Evolutionary conservation across 1,140 invertebrate genomes (phyloP), one percentile per base, ranked within the genome.

Genomic region (Glomeris maerens): DNA sequence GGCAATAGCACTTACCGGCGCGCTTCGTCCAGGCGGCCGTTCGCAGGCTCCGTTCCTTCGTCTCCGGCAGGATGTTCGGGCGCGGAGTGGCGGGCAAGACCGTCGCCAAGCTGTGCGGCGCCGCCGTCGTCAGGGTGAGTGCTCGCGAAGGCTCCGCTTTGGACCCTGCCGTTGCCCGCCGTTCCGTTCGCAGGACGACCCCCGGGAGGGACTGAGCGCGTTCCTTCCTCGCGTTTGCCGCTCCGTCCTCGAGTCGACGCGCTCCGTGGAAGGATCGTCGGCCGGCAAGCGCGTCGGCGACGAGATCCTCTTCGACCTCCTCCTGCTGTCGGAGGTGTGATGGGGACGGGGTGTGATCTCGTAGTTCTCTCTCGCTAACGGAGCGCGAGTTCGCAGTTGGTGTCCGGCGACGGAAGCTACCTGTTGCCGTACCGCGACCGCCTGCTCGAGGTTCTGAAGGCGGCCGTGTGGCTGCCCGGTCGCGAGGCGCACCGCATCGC

Each of bases 11-110:
- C 52, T 40, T 47, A 31, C 38, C 50, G 25, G 44, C 54, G 29
- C 53, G 55, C 55, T 47, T 10, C 57, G 80, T 80, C 45, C 66
- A 81, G 65, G 72, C 75, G 50, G 84, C 83, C 0, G 60, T 89
- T 13, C 72, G 77, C 47, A 86, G 85, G 62, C 68, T 91, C 3
- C 75, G 77, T 28, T 66, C 70, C 4, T 91, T 87, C 66, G 74
- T 84, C 0, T 78, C 74, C 0, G 73, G 75, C 14, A 75, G 76
- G 20, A 80, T 86, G 5, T 77, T 86, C 40, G 89, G 93, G 64
- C 81, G 78, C 0, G 80, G 80, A 59, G 79, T 91, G 1, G 80
- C 86, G 1, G 86, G 85, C 0, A 80, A 78, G 60, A 74, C 85
- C 58, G 75, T 83, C 1, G 81, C 78, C 0, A 73, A 75, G 31